Percentiles rank a stretch among this genome's conserved stretches.
phyloP scores from a whole-genome alignment of 1,140 invertebrate species.

The Drosophila pseudoobscura region DNA sequence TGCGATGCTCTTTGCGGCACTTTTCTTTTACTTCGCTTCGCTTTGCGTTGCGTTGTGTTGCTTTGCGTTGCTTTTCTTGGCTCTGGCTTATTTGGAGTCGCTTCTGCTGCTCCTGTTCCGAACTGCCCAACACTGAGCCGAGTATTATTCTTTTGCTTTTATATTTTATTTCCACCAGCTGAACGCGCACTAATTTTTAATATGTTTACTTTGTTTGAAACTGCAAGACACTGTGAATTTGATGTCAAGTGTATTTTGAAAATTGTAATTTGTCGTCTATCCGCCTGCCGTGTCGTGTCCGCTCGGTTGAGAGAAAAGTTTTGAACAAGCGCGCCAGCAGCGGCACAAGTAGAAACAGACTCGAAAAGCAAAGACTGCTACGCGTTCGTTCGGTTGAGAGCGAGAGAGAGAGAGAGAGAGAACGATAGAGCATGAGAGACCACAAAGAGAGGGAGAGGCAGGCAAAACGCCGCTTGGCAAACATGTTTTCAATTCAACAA shows the following conservation, averaged over 20 bases:
- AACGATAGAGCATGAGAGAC: too few species aligned
- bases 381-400: too few species aligned
- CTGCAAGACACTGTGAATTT: neutral
- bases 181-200: constrained; percentile 45
- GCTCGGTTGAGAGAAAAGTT: constrained; percentile 15
- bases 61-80: constrained; percentile 17
- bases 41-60: neutral
- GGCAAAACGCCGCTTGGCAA: constrained; percentile 27
- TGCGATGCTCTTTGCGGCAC: constrained; percentile 19
- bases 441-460: neutral
- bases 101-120: constrained; percentile 30
- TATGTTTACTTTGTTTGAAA: constrained; percentile 14
- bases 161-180: neutral
- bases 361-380: too few species aligned
- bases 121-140: constrained; percentile 55
- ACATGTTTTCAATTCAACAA: constrained; percentile 2
- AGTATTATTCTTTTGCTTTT: neutral
- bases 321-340: too few species aligned
- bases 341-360: too few species aligned
- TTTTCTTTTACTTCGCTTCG: constrained; percentile 1
- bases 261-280: neutral
- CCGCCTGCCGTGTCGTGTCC: constrained; percentile 46
- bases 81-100: neutral
- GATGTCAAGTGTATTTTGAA: constrained; percentile 1
- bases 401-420: too few species aligned